Base-by-base conservation (phyloP, 2,113 vertebrate species). In the Phalacrocorax aristotelis region DNA sequence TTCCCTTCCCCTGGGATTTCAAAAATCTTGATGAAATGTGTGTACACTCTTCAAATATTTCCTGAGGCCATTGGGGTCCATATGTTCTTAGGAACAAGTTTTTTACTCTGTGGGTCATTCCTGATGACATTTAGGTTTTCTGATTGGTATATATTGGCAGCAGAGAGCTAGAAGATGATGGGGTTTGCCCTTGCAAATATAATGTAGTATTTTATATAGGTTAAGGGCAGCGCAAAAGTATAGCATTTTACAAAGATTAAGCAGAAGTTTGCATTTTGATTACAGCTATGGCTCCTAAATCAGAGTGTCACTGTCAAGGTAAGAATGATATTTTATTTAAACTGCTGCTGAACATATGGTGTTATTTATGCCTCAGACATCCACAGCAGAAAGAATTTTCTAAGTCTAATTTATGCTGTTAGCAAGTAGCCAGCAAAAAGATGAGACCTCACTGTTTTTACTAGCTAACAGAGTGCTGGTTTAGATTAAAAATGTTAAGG, bases 31-130 rank as follows among this genome's bases (percentile, higher is more conserved):
- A 98, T 78, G 71, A 98, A 98, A 98, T 97, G 95, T 98, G 95
- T 98, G 96, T 97, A 94, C 91, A 90, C 97, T 98, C 94, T 95
- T 97, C 96, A 98, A 98, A 98, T 97, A 98, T 98, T 98, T 98
- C 98, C 98, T 98, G 98, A 98, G 98, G 98, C 98, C 97, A 97
- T 97, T 97, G 96, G 96, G 93, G 96, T 97, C 98, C 98, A 97
- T 97, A 98, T 98, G 98, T 97, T 98, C 95, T 95, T 96, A 97
- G 83, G 95, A 98, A 95, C 86, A 97, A 97, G 95, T 96, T 97
- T 97, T 98, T 98, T 92, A 91, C 86, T 96, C 91, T 72, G 58
- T 95, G 89, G 97, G 96, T 97, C 97, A 92, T 91, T 98, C 82
- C 76, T 97, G 91, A 93, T 80, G 97, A 95, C 96, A 98, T 96